Evolutionary conservation across 37 sponge, comb jelly and placozoan species (phyloP), one percentile per base, ranked within the genome.

Genomic region (Cliona cf. orientalis): DNA sequence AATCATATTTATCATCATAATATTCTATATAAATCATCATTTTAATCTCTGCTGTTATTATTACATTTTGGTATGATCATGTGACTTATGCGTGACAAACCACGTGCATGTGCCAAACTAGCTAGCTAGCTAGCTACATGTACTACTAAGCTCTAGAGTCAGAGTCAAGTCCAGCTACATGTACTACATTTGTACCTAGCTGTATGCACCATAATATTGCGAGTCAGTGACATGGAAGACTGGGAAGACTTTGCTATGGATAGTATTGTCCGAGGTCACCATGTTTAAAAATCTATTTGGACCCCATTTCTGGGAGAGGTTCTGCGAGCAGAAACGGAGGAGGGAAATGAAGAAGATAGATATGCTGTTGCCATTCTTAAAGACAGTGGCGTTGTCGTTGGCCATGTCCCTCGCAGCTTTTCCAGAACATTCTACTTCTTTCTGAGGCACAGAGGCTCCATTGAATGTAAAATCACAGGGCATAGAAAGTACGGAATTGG

Each of bases 401-500:
- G 85, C 46, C 76, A 84, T 61, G 68, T 64, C 3, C 77, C 76
- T 31, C 55, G n/a, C 22, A 69, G 56, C 63, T 12, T 65, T 11
- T 75, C 85, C 17, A 53, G 42, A 32, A 46, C 58, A 6, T 75
- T 84, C 41, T 84, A 59, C 68, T 66, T 41, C 85, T 84, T 84
- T 43, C 22, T 84, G 5, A 56, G 67, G 39, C 82, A 81, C 42
- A 58, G 67, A 60, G 82, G 82, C 28, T 61, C 64, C 28, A 68
- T 84, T 23, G 38, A 1, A 36, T 76, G 46, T 35, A 70, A 64
- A 75, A 60, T 83, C 5, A 84, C 85, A 36, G 85, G 76, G 3
- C 69, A 61, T 32, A 84, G 85, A 55, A 75, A 32, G 35, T 68
- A 46, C 34, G 76, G 85, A 3, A 34, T 45, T 64, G 76, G 85